These are phyloP conservation scores for Centroberyx gerrardi DNA, from an alignment of 2,797 vertebrate genomes.

Conservation along the genomic window DNA sequence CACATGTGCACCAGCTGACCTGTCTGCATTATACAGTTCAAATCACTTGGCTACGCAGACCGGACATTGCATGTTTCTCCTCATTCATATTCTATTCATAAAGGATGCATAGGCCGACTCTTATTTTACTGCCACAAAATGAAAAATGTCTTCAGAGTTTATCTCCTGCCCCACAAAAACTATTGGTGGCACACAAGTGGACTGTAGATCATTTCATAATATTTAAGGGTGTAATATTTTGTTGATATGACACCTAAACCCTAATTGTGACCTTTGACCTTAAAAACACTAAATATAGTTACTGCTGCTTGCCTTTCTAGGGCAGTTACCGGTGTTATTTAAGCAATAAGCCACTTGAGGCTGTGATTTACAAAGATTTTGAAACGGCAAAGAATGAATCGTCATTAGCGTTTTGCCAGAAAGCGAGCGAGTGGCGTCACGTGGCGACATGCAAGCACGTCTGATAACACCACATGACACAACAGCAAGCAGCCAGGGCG, in stretches of 20 bases:
- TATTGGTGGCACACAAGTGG: too few relatives aligned
- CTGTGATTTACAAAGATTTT: neutral
- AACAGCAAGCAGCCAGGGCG: slow-evolving; percentile 14
- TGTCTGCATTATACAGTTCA: slow-evolving; percentile 24
- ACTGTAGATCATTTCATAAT: too few relatives aligned
- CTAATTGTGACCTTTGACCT: neutral
- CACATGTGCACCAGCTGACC: slow-evolving; percentile 53
- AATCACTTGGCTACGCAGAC: slow-evolving; percentile 38
- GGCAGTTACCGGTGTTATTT: neutral
- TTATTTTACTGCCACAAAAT: too few relatives aligned
- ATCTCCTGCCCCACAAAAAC: too few relatives aligned
- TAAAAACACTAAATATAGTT: neutral
- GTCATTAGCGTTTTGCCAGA: neutral
- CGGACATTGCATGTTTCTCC: slow-evolving; percentile 21
- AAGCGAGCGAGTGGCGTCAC: too few relatives aligned
- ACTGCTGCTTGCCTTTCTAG: neutral
- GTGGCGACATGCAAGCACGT: too few relatives aligned
- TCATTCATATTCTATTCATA: neutral
- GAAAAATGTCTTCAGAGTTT: too few relatives aligned
- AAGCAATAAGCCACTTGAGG: too few relatives aligned
- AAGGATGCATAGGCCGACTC: neutral
- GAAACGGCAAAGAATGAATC: neutral
- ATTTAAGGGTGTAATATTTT: too few relatives aligned
- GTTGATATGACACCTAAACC: too few relatives aligned
- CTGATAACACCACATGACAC: slow-evolving; percentile 15